Percentiles rank a stretch among this genome's conserved stretches.
These are phyloP conservation scores for Oscheius myriophilus DNA, from an alignment of 2,888 invertebrate genomes.

Conservation along the genomic window DNA sequence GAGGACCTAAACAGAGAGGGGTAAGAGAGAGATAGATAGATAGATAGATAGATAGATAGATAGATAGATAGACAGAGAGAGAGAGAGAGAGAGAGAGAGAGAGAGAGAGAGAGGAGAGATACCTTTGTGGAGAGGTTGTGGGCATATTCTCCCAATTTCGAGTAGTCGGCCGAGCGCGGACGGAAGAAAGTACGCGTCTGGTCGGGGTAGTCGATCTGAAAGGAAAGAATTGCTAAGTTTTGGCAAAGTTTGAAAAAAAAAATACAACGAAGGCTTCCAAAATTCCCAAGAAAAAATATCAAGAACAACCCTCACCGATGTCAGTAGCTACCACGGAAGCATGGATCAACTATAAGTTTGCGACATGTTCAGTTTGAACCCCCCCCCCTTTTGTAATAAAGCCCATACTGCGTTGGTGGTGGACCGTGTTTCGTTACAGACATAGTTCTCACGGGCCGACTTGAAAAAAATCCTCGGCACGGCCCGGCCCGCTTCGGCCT, in stretches of 20 bases:
- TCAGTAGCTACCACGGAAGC: no score
- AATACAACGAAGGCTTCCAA: no score
- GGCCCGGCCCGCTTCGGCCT: no score
- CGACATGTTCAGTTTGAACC: no score
- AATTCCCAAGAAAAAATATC: no score
- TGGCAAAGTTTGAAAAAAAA: not conserved
- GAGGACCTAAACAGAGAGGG: constrained; percentile 4
- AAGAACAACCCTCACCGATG: no score
- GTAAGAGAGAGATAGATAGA: not conserved
- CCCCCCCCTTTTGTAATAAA: no score
- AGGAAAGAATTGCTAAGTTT: not conserved
- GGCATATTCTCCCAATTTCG: not conserved
- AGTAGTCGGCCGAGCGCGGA: constrained; percentile 21
- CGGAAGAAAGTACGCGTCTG: constrained; percentile 15
- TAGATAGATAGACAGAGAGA: not conserved
- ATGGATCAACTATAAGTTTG: no score
- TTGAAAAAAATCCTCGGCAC: no score
- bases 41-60: not conserved
- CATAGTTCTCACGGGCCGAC: no score
- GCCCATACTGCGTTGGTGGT: no score
- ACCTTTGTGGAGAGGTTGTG: constrained; percentile 17
- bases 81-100: not conserved
- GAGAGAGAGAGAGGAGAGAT: not conserved
- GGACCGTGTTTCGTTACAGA: no score
- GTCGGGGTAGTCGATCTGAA: constrained; percentile 32